Base-by-base conservation (phyloP, 2,888 invertebrate genomes). In the Nemotelus nigrinus region DNA sequence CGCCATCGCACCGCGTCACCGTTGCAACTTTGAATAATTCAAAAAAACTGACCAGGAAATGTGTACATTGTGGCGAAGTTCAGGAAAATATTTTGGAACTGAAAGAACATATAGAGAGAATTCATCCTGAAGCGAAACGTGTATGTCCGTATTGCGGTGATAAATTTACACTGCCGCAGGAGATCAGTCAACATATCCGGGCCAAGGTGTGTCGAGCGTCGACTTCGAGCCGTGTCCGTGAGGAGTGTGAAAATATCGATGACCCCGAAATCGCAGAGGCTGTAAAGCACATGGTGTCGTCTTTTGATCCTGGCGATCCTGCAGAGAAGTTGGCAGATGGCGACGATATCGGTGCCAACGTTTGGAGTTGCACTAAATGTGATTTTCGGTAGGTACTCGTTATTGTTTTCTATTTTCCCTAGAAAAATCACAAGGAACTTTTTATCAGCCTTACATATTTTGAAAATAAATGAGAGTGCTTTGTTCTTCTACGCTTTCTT, bases 131-230 rank as follows among this genome's bases (percentile, higher is more conserved):
- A 72, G 88, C 90, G 2, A 90, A 90, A 78, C 90, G 90, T 82
- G 90, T 89, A 92, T 95, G 95, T 83, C 90, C 92, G 0, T 90
- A 90, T 81, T 95, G 95, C 82, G 94, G 93, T 0, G 87, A 89
- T 84, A 87, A 88, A 8, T 94, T 95, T 83, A 89, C 90, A 0
- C 87, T 93, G 0, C 89, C 93, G 1, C 94, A 95, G 88, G 94
- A 94, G 83, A 89, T 95, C 8, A 90, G 93, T 0, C 89, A 90
- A 8, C 95, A 95, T 83, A 89, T 92, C n/a, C 88, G 91, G 78
- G 88, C 88, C 79, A 91, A 91, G 79, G 88, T 89, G 2, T 93
- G 90, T 84, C 88, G 70, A 79, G 76, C 78, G 83, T 85, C 76
- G 80, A 84, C 78, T 83, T 84, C 25, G 39, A 74, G 44, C 77